Evolutionary conservation across 2,888 invertebrate genomes (phyloP), one percentile per base, ranked within the genome.

Genomic region (Morpho helenor): DNA sequence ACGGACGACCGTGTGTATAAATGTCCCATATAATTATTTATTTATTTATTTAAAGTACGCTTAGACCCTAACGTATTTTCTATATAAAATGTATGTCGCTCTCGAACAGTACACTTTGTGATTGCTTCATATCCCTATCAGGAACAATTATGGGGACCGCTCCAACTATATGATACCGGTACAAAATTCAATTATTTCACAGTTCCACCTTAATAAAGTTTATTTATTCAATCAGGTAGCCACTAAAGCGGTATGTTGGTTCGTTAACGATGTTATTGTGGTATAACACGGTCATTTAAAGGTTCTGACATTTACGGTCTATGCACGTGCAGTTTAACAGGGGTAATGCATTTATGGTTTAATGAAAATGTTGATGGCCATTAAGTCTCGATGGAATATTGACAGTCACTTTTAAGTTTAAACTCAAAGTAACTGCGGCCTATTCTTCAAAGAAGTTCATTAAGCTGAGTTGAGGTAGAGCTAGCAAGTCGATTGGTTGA

Each of bases 171-270:
- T 73, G 69, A 70, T 70, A 68, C 64, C 70, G 70, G 71, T 64
- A 63, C 68, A 69, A 73, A 80, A 82, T 75, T 75, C 71, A 79
- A 82, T 82, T 81, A 69, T 67, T 68, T 63, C 67, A 68, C 70
- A n/a, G 10, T 44, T 52, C 43, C 44, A 23, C 66, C 67, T 70
- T 73, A 69, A 71, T 71, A 74, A 69, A 73, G 68, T 76, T 78
- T 77, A 76, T 74, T 71, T 74, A 71, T 71, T 73, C 72, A 69
- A 68, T 63, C 63, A 63, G 64, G 60, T 63, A 62, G 64, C 64
- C 66, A 61, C 65, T 65, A 67, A 66, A 59, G 61, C 56, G 57
- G 59, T 56, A 62, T 57, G 46, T 53, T 16, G 60, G 49, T 56
- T 31, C 52, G 47, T 59, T 61, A 58, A 56, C 49, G 49, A 55